Evolutionary conservation across 2,797 vertebrate genomes (phyloP), one percentile per base, ranked within the genome.

Genomic region (Epinephelus coioides): DNA sequence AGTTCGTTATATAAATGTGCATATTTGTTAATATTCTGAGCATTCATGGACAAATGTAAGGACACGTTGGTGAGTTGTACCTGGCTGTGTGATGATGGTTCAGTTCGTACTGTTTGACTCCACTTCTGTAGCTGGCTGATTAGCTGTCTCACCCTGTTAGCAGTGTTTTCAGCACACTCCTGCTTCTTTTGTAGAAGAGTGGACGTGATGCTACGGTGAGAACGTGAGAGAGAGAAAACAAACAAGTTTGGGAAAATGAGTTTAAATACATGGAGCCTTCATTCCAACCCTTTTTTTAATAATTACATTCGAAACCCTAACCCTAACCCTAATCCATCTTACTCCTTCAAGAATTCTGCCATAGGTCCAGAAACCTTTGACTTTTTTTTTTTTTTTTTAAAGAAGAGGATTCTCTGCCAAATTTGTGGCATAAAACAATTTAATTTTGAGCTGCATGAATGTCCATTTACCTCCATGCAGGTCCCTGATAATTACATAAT

Each of bases 111-210:
- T 1, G 38, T 69, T 47, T 74, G 83, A 50, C 56, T 89, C 88
- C 85, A 88, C 38, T 61, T 59, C 46, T 88, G 82, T 81, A 90
- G 80, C 73, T 81, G 78, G 15, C 11, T 56, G 30, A 80, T 67
- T 68, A 50, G 7, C 40, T 70, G 51, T 21, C 43, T 82, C 51
- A 88, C 53, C 21, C 23, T 46, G 15, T 63, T 27, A 2, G 62
- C 72, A 1, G 66, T 62, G 55, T 19, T 64, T 54, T 73, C 83
- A 2, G 62, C 76, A 73, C 47, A 87, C 2, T 74, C 15, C 59
- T 82, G 67, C 65, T 75, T 85, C 56, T 63, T 84, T n/a, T 82
- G 76, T 4, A 55, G 9, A 23, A 73, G 66, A 54, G 14, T 12
- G 1, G 69, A 73, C 56, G 54, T 55, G 21, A 89, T 7, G 55